Base-by-base conservation (phyloP, 2,888 invertebrate genomes). In the Cheilosia scutellata region DNA sequence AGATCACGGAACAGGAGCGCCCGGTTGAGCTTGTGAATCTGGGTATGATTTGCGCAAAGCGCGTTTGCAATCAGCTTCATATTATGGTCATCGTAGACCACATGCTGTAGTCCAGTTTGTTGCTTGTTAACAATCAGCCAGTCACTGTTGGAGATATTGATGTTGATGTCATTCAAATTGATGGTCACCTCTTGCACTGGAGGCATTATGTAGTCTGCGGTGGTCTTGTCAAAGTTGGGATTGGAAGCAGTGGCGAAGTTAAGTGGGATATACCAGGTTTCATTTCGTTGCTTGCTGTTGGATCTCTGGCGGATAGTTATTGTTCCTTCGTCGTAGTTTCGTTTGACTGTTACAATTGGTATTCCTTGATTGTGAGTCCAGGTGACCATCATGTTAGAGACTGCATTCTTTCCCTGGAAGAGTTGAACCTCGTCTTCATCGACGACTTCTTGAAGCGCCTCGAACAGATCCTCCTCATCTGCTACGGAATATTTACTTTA, bases 1-100 rank as follows among this genome's bases (percentile, higher is more conserved):
- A 95, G 94, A 90, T 98, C 98, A 87, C 98, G 97, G 11, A 99
- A 93, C 60, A 98, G 93, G 89, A 98, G 97, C 0, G 97, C 97
- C 68, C 98, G 93, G 90, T 97, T 97, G 60, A 95, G 95, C 1
- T 95, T 93, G 87, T 96, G 94, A 71, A 98, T 96, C 33, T 94
- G 93, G 88, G 93, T 92, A 88, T 94, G 96, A 55, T 94, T 94
- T 3, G 93, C 93, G 5, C 94, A 94, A 95, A 93, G 72, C 94
- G 90, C 94, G 29, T 94, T 93, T 9, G 94, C 95, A 4, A 97
- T 93, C 0, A 94, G 92, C 1, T 92, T 89, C 94, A 96, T 95
- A 90, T 96, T 96, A 0, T 91, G 91, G 0, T 90, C 89, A 63
- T 96, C 96, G 87, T 97, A 97, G 89, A 95, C 95, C 1, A 96